Evolutionary conservation across 2,797 vertebrate species (phyloP), one percentile per base, ranked within the genome.

Genomic region (Botia kubotai): DNA sequence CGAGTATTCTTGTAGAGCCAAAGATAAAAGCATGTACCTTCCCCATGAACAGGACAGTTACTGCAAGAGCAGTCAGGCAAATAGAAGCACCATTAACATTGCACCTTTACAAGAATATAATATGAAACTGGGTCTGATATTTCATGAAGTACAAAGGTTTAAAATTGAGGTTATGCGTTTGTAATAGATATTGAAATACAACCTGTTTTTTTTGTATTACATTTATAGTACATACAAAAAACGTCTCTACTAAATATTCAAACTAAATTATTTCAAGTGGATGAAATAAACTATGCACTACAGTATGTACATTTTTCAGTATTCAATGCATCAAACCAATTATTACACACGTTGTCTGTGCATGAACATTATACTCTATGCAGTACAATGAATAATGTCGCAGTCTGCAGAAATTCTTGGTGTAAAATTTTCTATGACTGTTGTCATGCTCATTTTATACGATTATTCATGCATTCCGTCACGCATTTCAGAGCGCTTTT

Each of bases 361-460:
- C 43, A 16, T 26, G 12, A 4, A 6, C 8, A 6, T 63, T 63
- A 11, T 12, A 4, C 57, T 60, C 62, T 39, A 39, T 39, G 3
- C 36, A 19, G 39, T 39, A 66, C 17, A 8, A 65, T 3, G 6
- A 36, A 36, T 78, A 71, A 14, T 77, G 78, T 26, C 71, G 58
- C n/a, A 73, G 3, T 46, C 50, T 66, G 70, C 75, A 71, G 72
- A 57, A 72, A 79, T 46, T 17, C 29, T 68, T 57, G 50, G 3
- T 12, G 36, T 4, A 16, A 26, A 26, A 1, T 81, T 81, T 29
- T 76, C 55, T 23, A 17, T 77, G 55, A 57, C 69, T 39, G 17
- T 46, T 48, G 58, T 75, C 39, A 57, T 19, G 66, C 73, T 74
- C 36, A 52, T 83, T 82, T 57, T 67, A 33, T 46, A 39, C 65